Evolutionary conservation across 2,888 invertebrate species (phyloP), one percentile per base, ranked within the genome.

Genomic region (Cryptophagus acutangulus): DNA sequence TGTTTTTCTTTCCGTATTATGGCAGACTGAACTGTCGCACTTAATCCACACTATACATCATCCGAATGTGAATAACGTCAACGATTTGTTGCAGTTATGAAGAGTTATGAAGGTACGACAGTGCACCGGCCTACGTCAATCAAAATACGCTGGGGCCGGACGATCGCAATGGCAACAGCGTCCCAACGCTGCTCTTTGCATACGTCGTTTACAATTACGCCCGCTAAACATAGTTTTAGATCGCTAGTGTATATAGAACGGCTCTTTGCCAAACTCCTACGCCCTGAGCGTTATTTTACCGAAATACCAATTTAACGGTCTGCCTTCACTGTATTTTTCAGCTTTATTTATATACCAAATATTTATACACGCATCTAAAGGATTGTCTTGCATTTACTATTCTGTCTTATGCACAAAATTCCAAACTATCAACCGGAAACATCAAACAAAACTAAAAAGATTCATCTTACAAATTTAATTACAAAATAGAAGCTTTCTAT

Each of bases 81-180:
- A 47, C 54, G 52, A 54, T 58, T 58, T 54, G 56, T 52, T 52
- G 52, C 49, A 44, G 40, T 55, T 58, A 53, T 52, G 52, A 49
- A 46, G 52, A 54, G 40, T 52, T 52, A 52, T 53, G 55, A 52
- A 43, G 45, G 46, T 39, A 31, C 46, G 50, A 54, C 51, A 48
- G 45, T n/a, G n/a, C n/a, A n/a, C n/a, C n/a, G n/a, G n/a, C n/a
- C n/a, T n/a, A n/a, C n/a, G n/a, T n/a, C n/a, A n/a, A n/a, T n/a
- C n/a, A n/a, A n/a, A n/a, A n/a, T 20, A 20, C 46, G 40, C 51
- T 46, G 41, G 38, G 33, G 49, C 35, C 31, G 16, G 24, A 41
- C 49, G 44, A 49, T 48, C 43, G 46, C 41, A 28, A 42, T 16
- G 15, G 17, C 17, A 29, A 9, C 8, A 9, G 1, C 28, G 26